A percentile compares a stretch with the other conserved stretches of the same genome.
phyloP scores from a whole-genome alignment of 2,888 invertebrate species.

The Salticus scenicus region DNA sequence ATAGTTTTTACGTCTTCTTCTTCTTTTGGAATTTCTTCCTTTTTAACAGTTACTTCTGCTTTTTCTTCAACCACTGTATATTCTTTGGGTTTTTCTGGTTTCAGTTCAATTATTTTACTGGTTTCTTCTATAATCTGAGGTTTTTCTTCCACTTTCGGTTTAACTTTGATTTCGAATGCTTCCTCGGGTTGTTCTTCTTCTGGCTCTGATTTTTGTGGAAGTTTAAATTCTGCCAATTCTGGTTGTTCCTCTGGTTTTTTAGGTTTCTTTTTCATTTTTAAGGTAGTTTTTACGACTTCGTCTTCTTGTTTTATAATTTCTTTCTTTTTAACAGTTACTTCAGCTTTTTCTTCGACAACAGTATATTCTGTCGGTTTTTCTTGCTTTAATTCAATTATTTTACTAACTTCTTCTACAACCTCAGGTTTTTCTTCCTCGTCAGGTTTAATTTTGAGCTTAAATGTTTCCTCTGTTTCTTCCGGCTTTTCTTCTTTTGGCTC shows the following conservation, averaged over 20 bases:
- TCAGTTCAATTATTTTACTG: constrained; percentile 16
- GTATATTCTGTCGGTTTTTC: constrained; percentile 74
- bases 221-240: constrained; percentile 32
- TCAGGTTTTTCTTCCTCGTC: constrained; percentile 76
- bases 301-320: constrained; percentile 75
- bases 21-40: constrained; percentile 36
- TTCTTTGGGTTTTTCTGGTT: constrained; percentile 74
- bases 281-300: constrained; percentile 70
- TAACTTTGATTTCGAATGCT: constrained; percentile 79
- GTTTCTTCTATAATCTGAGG: constrained; percentile 73
- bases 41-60: constrained; percentile 35
- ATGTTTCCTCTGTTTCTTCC: constrained; percentile 74
- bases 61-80: constrained; percentile 49
- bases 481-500: constrained; percentile 34
- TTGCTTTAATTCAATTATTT: constrained; percentile 56
- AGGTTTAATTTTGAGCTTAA: constrained; percentile 79
- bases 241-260: constrained; percentile 46
- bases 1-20: constrained; percentile 33
- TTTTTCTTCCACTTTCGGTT: constrained; percentile 77
- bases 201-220: constrained; percentile 33
- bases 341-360: constrained; percentile 63
- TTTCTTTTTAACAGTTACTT: constrained; percentile 74
- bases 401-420: constrained; percentile 49
- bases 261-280: constrained; percentile 52
- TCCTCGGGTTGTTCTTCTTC: constrained; percentile 36